Base-by-base conservation (phyloP, 1,140 invertebrate species). In the Drosophila kanapiae region DNA sequence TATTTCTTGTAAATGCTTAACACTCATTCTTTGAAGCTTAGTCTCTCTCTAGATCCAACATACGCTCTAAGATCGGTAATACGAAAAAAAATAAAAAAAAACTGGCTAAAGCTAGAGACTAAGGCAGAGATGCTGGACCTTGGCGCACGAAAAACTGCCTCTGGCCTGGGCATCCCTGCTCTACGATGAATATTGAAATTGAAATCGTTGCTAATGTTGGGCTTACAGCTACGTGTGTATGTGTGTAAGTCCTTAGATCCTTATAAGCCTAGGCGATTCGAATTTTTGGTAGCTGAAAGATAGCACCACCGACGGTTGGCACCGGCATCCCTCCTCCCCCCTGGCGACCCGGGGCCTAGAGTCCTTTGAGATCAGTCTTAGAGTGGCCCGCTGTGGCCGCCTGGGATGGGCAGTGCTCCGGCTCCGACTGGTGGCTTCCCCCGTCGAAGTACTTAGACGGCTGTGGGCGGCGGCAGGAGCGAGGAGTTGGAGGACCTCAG, bases 401-500 rank as follows among this genome's bases (percentile, higher is more conserved):
- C 37, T 1, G 11, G 13, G 3, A n/a, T 29, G 7, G 4, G 1
- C 14, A 10, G 29, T n/a, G 38, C 18, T 9, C 13, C 9, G 10
- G n/a, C 9, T 18, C 35, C 31, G 10, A 3, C n/a, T 58, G 48
- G 29, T 9, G 9, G 7, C 4, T 48, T 5, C 13, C 18, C 16
- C 18, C 14, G 6, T 16, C 33, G 1, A 23, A 23, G 3, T 4
- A 16, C n/a, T 35, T 92, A 92, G 51, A 92, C 91, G 27, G 86
- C 84, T 23, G 84, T 91, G 33, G 85, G 93, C 27, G 93, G 91
- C 53, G 94, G 94, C 72, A 94, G 87, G 16, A 94, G 85, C 33
- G 94, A 94, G 13, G 94, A 91, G 78, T 93, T 93, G 13, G 92
- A 93, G 48, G 93, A 95, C 87, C 97, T 94, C 69, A 98, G 94